Base-by-base conservation (phyloP, 2,797 vertebrate species). In the Gymnoscopelus braueri region DNA sequence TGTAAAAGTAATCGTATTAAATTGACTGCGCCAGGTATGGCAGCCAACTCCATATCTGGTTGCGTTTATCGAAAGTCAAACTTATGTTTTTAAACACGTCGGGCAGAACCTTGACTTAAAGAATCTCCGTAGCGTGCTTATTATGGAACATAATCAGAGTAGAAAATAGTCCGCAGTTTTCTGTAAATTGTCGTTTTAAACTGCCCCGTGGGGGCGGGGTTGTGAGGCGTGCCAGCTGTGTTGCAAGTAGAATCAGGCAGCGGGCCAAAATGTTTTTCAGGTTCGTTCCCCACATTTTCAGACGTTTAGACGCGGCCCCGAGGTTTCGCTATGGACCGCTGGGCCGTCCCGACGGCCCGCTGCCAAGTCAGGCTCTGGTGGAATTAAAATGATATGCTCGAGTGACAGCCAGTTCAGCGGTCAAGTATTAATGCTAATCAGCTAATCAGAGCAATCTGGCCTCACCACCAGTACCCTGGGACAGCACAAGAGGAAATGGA, bases 341-440 rank as follows among this genome's bases (percentile, higher is more conserved):
- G 67, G 66, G 65, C 68, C 75, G 69, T 76, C 78, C 9, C 58
- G 87, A 69, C 68, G 69, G 77, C 78, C 19, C 81, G 84, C 80
- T 87, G 90, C 87, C 91, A 93, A 93, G 82, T 88, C 88, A 84
- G 79, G 78, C 80, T 55, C 72, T 54, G 72, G 55, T 2, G 47
- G 76, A 90, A 91, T 91, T 89, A 86, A 88, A 88, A 80, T 61
- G 82, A 85, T 82, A 81, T 87, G 87, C 80, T 85, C 73, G 63
- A 68, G 51, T 82, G 77, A 82, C 71, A 54, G 81, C 81, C 71
- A 79, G 74, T 77, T 77, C 72, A 67, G 67, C 50, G 60, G 69
- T 84, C 72, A 80, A 82, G 72, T 82, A 84, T 87, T 83, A 84
- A 85, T 85, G 71, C 78, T 84, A 87, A 86, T 87, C 78, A 85